Evolutionary conservation across 2,888 invertebrate species (phyloP).

Genomic region (Stramonita haemastoma): DNA sequence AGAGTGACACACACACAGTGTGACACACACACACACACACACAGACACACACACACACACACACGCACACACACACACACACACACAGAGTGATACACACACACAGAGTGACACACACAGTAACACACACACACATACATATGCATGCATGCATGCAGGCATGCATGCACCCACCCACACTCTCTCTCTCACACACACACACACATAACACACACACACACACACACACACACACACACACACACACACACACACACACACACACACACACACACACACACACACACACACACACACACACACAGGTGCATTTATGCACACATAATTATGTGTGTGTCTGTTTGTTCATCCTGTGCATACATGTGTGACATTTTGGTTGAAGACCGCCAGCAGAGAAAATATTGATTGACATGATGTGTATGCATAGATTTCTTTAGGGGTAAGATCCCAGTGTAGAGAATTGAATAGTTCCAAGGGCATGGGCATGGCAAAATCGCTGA

Average conservation of each 20-base stretch:
- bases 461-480: too few species aligned
- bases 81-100: too few species aligned
- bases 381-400: too few species aligned
- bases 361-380: neutral
- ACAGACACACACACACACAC: neutral
- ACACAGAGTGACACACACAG: neutral
- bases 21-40: too few species aligned
- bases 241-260: conserved; percentile 21
- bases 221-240: neutral
- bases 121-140: conserved; percentile 14
- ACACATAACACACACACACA: too few species aligned
- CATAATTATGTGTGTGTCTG: neutral
- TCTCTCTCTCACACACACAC: too few species aligned
- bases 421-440: too few species aligned
- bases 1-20: too few species aligned
- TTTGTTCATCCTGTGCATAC: neutral
- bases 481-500: too few species aligned
- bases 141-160: neutral
- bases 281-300: conserved; percentile 28
- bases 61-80: too few species aligned
- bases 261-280: conserved; percentile 21
- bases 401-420: too few species aligned
- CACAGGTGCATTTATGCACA: neutral
- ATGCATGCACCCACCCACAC: neutral
- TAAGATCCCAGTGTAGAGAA: too few species aligned